Percentiles rank a stretch among this genome's conserved stretches.
phyloP scores from a whole-genome alignment of 2,888 invertebrate genomes.

The Zhuqinia jingwanae region DNA sequence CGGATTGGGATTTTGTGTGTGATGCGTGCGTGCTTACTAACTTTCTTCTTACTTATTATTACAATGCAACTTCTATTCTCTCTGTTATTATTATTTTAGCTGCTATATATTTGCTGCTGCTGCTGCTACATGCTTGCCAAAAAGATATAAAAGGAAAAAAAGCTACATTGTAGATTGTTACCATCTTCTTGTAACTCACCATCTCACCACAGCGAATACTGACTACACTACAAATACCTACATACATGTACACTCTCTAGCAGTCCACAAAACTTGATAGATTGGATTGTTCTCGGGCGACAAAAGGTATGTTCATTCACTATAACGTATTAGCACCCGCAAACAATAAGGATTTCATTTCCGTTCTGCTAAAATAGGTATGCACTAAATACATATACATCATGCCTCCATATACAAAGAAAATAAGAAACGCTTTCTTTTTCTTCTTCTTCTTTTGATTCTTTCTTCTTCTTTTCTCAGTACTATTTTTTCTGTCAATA shows the following conservation, averaged over 20 bases:
- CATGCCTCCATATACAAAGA: neutral
- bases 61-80: slow-evolving; percentile 35
- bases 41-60: slow-evolving; percentile 7
- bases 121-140: no score
- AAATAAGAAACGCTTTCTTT: slow-evolving; percentile 40
- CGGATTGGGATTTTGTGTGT: neutral
- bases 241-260: no score
- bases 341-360: slow-evolving; percentile 46
- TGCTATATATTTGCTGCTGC: no score
- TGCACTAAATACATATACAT: no score
- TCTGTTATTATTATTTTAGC: neutral
- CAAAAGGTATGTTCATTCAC: slow-evolving; percentile 59
- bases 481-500: slow-evolving; percentile 49
- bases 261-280: slow-evolving; percentile 53
- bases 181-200: neutral
- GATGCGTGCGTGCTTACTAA: slow-evolving; percentile 12
- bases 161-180: neutral
- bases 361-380: neutral
- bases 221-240: no score
- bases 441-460: slow-evolving; percentile 11
- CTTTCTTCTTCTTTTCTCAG: slow-evolving; percentile 12
- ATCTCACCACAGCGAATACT: neutral
- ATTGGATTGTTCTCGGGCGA: slow-evolving; percentile 66
- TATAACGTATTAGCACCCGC: slow-evolving; percentile 49
- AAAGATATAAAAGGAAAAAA: no score